A percentile compares a stretch with the other conserved stretches of the same genome.
These are phyloP conservation scores for Chloromyia formosa DNA, from an alignment of 2,888 invertebrate genomes.

Conservation along the genomic window DNA sequence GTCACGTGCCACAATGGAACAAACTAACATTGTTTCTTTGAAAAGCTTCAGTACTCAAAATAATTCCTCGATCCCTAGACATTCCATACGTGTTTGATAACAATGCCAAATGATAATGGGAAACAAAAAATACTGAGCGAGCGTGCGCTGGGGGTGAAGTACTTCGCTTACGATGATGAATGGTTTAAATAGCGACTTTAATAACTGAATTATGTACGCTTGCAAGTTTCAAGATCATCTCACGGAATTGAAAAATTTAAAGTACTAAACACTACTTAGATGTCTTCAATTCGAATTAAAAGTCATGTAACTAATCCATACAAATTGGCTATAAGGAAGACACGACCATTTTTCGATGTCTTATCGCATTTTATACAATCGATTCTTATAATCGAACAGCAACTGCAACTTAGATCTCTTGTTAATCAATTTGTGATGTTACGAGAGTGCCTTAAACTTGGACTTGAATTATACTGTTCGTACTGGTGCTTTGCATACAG, in stretches of 20 bases:
- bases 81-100: not conserved
- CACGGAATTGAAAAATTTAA: conserved; percentile 38
- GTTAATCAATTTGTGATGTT: conserved; percentile 14
- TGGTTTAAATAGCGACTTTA: conserved; percentile 40
- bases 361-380: not conserved
- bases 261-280: conserved; percentile 10
- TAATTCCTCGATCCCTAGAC: too few relatives aligned
- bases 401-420: not conserved
- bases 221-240: conserved; percentile 42
- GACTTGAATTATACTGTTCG: not conserved
- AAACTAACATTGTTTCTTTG: too few relatives aligned
- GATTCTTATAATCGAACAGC: conserved; percentile 7
- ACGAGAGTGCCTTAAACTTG: conserved; percentile 34
- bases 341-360: not conserved
- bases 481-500: not conserved
- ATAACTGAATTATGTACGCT: conserved; percentile 42
- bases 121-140: conserved; percentile 17
- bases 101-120: conserved; percentile 28
- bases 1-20: too few relatives aligned
- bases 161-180: not conserved
- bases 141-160: conserved; percentile 37
- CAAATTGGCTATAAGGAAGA: not conserved
- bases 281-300: conserved; percentile 12
- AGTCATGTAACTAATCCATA: conserved; percentile 17
- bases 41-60: too few relatives aligned